Evolutionary conservation across 2,797 vertebrate species (phyloP).

Genomic region (Epinephelus malabaricus): DNA sequence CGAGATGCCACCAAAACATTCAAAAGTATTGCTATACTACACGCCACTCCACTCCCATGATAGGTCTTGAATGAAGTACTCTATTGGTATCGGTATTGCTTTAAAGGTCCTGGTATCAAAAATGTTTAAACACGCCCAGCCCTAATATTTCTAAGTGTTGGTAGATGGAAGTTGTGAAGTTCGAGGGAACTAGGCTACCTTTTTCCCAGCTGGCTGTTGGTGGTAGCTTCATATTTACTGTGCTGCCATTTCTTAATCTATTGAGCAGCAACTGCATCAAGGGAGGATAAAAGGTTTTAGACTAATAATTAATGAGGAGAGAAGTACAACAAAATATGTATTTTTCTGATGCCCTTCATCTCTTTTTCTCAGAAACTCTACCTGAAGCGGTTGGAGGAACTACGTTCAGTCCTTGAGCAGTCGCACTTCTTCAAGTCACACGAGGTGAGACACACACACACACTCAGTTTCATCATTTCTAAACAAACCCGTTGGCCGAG

Average conservation of each 20-base stretch:
- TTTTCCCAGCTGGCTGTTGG: not conserved
- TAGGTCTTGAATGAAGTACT: too few relatives aligned
- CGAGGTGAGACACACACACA: conserved; percentile 83
- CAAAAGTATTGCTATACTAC: too few relatives aligned
- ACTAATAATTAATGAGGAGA: not conserved
- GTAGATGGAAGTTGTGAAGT: too few relatives aligned
- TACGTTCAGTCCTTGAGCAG: conserved; percentile 86
- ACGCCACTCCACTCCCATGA: too few relatives aligned
- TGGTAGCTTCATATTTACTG: not conserved
- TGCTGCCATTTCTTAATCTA: not conserved
- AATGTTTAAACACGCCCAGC: too few relatives aligned
- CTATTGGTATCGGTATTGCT: too few relatives aligned
- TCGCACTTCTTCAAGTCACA: conserved; percentile 91
- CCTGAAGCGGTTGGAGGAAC: conserved; percentile 85
- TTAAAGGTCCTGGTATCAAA: too few relatives aligned
- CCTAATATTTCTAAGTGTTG: too few relatives aligned
- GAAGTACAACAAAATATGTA: not conserved
- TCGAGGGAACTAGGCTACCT: too few relatives aligned
- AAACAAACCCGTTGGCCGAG: conserved; percentile 32
- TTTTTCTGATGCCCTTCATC: not conserved
- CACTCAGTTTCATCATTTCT: not conserved
- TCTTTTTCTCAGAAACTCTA: conserved; percentile 83
- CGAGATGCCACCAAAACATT: too few relatives aligned
- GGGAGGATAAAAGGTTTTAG: not conserved
- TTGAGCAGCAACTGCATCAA: not conserved